Base-by-base conservation (phyloP, 2,888 invertebrate species). In the Caenorhabditis panamensis region DNA sequence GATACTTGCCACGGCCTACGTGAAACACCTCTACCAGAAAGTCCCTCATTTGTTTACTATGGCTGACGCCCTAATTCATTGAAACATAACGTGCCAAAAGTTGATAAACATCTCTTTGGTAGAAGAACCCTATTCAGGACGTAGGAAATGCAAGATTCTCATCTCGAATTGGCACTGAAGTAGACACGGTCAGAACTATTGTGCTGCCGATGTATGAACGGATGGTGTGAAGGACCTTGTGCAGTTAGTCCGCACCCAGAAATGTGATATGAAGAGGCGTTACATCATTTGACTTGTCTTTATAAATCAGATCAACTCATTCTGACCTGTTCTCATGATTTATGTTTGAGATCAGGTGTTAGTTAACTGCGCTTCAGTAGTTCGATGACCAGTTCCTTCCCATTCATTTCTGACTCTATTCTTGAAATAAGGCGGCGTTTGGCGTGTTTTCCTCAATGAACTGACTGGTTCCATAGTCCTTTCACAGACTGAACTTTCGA, bases 41-140 rank as follows among this genome's bases (percentile, higher is more conserved):
- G 20, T n/a, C 9, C 37, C 28, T 24, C 20, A 18, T 11, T 28
- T 71, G 44, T 71, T 61, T 61, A 59, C 53, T 56, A 71, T 54
- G 62, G 49, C 49, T 56, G 28, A 41, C 22, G 58, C 18, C 49
- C 37, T 9, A 28, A 41, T 37, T 53, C 62, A 62, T 9, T 62
- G 51, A 71, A 62, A 54, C 62, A 72, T 28, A 49, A 58, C 49
- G 24, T 13, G 36, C 20, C 22, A 59, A 37, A 24, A 9, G 1
- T 37, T 59, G 59, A 59, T 41, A 59, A 59, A 59, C 59, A 59
- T 24, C 59, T 22, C 13, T 9, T 24, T 22, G 37, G 59, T 41
- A 58, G 36, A 3, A 13, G 20, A n/a, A n/a, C 31, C 41, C 8
- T 41, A 59, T 59, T 16, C 59, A 53, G 53, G 53, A 53, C 22